Percentiles rank a stretch among this genome's conserved stretches.
Conservation (phyloP, 2,113 vertebrate species). For the Eonycteris spelaea region DNA sequence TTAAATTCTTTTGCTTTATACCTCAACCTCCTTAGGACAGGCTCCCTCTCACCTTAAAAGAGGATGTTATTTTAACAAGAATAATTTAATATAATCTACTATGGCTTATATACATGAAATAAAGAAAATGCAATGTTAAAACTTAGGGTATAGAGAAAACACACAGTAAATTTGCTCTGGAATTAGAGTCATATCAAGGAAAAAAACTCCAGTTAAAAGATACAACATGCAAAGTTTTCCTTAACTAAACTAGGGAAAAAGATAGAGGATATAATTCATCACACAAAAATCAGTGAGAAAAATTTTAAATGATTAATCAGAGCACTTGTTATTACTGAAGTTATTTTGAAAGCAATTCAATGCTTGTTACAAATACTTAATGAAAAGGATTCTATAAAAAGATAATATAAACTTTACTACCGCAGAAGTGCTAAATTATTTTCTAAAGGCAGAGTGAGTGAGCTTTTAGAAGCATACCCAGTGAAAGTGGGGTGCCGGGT, state of each 20-base stretch:
- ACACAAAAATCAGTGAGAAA: neutral
- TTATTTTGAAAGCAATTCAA: neutral
- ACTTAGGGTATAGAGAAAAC: neutral
- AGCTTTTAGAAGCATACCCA: neutral
- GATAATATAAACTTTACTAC: neutral
- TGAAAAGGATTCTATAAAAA: constrained; percentile 25
- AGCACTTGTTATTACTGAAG: neutral
- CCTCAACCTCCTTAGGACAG: constrained; percentile 25
- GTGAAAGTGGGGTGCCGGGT: neutral
- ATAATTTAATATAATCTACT: constrained; percentile 2
- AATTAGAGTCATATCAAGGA: constrained; percentile 22
- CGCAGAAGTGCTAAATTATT: neutral
- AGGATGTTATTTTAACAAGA: constrained; percentile 46
- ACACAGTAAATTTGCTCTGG: neutral
- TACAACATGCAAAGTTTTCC: neutral
- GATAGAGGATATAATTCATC: neutral
- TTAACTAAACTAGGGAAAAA: constrained; percentile 5
- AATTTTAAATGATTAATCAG: neutral
- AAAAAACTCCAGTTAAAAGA: constrained; percentile 30
- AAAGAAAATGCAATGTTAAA: constrained; percentile 35
- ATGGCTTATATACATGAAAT: constrained; percentile 8
- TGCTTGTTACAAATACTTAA: constrained; percentile 17
- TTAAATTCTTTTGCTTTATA: constrained; percentile 47
- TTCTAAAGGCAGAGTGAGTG: neutral
- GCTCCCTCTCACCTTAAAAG: constrained; percentile 24